Percentiles rank a stretch among this genome's conserved stretches.
Evolutionary conservation across 2,888 invertebrate species (phyloP).

Genomic region (Autographa pulchrina): DNA sequence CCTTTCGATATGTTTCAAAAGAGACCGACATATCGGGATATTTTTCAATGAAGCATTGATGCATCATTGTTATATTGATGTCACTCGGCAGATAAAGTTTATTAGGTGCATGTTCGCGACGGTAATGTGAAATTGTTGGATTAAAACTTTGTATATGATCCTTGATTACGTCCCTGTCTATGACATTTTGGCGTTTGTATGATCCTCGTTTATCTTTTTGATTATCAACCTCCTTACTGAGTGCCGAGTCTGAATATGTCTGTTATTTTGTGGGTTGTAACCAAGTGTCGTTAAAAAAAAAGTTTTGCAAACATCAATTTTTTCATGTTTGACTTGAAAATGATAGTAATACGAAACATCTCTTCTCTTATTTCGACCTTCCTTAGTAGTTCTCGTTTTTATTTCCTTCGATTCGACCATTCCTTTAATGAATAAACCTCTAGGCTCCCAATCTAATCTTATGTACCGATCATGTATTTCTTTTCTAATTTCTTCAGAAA

Average conservation of each 20-base stretch:
- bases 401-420: too few relatives aligned
- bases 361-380: too few relatives aligned
- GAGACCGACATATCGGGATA: slow-evolving; percentile 30
- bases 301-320: slow-evolving; percentile 31
- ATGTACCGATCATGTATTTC: slow-evolving; percentile 16
- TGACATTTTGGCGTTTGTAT: not conserved
- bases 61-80: slow-evolving; percentile 33
- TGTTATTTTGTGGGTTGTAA: slow-evolving; percentile 32
- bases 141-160: slow-evolving; percentile 29
- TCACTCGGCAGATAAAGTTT: slow-evolving; percentile 41
- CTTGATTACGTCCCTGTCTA: not conserved
- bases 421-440: slow-evolving; percentile 1
- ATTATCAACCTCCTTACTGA: slow-evolving; percentile 13
- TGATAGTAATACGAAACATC: too few relatives aligned
- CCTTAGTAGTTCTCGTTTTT: too few relatives aligned
- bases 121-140: slow-evolving; percentile 35
- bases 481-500: slow-evolving; percentile 13
- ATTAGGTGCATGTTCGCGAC: slow-evolving; percentile 34
- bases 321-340: slow-evolving; percentile 9
- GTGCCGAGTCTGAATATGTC: slow-evolving; percentile 13
- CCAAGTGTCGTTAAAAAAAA: slow-evolving; percentile 37
- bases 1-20: slow-evolving; percentile 30
- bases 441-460: slow-evolving; percentile 11
- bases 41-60: slow-evolving; percentile 22
- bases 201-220: slow-evolving; percentile 23